These are phyloP conservation scores for Leptopilina drosophilae DNA, from an alignment of 2,888 invertebrate genomes.

Conservation along the genomic window DNA sequence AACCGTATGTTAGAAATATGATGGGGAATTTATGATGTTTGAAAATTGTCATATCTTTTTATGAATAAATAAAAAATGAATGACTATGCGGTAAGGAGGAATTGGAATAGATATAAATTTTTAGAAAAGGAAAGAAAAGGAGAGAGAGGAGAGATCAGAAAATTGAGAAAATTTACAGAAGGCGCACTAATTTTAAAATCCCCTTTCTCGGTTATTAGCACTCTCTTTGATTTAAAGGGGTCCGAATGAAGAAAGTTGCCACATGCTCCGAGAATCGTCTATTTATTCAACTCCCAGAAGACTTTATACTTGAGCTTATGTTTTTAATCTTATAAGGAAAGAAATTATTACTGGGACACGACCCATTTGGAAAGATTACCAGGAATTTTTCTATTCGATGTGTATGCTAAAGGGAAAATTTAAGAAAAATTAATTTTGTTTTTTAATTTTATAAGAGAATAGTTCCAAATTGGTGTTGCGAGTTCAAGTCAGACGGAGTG, in stretches of 20 bases:
- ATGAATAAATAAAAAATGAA: too few relatives aligned
- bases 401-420: too few relatives aligned
- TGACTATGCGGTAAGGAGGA: too few relatives aligned
- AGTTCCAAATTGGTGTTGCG: too few relatives aligned
- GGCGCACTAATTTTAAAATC: constrained; percentile 43
- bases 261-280: constrained; percentile 63
- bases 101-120: too few relatives aligned
- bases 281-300: constrained; percentile 67
- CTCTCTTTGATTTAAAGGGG: constrained; percentile 65
- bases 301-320: constrained; percentile 49
- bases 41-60: too few relatives aligned
- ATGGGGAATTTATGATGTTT: too few relatives aligned
- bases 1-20: too few relatives aligned
- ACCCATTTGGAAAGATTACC: not conserved
- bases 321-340: not conserved
- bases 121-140: not conserved
- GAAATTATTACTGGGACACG: not conserved
- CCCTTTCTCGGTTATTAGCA: constrained; percentile 61
- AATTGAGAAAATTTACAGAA: constrained; percentile 38
- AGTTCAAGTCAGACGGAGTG: too few relatives aligned
- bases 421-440: too few relatives aligned
- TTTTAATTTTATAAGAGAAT: too few relatives aligned
- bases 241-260: constrained; percentile 66
- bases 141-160: constrained; percentile 39
- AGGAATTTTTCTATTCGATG: too few relatives aligned